These are phyloP conservation scores for Apogon talboti DNA, from an alignment of 2,797 vertebrate genomes.

Conservation along the genomic window DNA sequence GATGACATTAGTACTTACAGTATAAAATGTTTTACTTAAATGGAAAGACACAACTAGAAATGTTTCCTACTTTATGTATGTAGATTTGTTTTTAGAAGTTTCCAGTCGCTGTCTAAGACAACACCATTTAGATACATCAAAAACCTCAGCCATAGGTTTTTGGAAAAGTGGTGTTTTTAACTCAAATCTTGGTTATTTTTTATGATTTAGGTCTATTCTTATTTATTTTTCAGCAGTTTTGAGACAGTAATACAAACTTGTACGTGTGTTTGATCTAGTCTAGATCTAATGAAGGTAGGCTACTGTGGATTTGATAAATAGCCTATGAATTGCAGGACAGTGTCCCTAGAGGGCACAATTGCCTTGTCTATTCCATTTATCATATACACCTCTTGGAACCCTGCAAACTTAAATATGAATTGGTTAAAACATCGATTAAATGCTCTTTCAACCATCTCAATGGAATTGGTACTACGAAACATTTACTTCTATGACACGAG, in stretches of 20 bases:
- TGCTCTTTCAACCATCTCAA: not conserved
- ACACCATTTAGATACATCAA: not conserved
- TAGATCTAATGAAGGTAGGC: not conserved
- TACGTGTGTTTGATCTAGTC: not conserved
- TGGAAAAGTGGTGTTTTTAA: not conserved
- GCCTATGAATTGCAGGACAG: not conserved
- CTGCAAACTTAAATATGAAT: not conserved
- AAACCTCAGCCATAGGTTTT: not conserved
- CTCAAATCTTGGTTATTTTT: not conserved
- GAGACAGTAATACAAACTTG: not conserved
- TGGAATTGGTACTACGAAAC: not conserved
- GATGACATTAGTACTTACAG: not conserved
- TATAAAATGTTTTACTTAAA: not conserved
- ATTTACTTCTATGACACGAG: too few species aligned
- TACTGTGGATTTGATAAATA: not conserved
- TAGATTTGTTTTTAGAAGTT: not conserved
- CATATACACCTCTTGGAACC: not conserved
- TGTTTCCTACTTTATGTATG: not conserved
- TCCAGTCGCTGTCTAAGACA: not conserved
- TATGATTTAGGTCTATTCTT: not conserved
- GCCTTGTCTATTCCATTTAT: too few species aligned
- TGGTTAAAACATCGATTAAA: not conserved
- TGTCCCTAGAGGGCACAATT: constrained; percentile 60
- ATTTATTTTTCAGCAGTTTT: not conserved
- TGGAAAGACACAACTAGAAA: not conserved